Base-by-base conservation (phyloP, 1,140 invertebrate genomes). In the Drosophila trapezifrons region DNA sequence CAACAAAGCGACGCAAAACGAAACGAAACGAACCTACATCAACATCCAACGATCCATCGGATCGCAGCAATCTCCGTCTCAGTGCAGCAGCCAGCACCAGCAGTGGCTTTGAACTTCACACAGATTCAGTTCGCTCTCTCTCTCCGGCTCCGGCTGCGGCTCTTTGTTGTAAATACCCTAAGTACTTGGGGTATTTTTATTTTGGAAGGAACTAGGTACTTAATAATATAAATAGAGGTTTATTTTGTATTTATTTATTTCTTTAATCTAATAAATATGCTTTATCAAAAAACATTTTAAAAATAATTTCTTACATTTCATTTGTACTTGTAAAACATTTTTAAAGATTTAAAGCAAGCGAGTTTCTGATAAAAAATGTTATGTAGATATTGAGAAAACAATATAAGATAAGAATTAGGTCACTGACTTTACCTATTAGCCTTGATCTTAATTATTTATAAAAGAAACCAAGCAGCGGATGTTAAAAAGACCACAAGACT, bases 101-200 rank as follows among this genome's bases (percentile, higher is more conserved):
- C 84, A 89, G 57, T 87, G 84, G 84, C 84, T 87, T 87, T 87
- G 84, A 87, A 87, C 84, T 87, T 87, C 84, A 87, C 84, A 89
- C 80, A 89, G 77, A 78, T 89, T 77, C 46, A 54, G 32, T 52
- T 20, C 0, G 49, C 35, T 38, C 72, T 25, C 62, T 51, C 20
- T 58, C 40, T 67, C 59, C 59, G 27, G 40, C 59, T 22, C 18
- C 3, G 12, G 47, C 27, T 58, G 35, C n/a, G 43, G 45, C 51
- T 76, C 72, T 69, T 82, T 63, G 59, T 69, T 64, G 57, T 35
- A 38, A 10, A 62, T 51, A 67, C 64, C 20, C 59, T 67, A 40
- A 1, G 1, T 9, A 7, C 15, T 3, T 1, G 18, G 13, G 15
- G 22, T 47, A 15, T 2, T 29, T 18, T 0, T 63, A 6, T 10